Percentiles rank a stretch among this genome's conserved stretches.
Conservation (phyloP, 2,113 vertebrate genomes). For the Oncorhynchus mykiss region DNA sequence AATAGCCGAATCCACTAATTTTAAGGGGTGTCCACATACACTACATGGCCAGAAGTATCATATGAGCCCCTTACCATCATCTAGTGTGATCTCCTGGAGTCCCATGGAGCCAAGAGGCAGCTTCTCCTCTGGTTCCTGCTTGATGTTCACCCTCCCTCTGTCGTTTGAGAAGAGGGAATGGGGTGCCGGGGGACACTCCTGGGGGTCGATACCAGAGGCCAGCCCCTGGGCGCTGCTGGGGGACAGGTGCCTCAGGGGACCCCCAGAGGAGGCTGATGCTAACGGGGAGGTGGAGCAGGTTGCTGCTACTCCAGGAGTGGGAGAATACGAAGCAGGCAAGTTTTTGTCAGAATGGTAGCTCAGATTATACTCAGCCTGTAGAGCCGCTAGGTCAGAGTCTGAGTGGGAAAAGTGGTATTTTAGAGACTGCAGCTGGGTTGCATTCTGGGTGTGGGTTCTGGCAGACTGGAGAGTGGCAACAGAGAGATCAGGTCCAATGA, state of each 20-base stretch:
- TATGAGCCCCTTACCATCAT: conserved; percentile 86
- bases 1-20: no score
- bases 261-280: conserved; percentile 69
- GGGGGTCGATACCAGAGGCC: conserved; percentile 51
- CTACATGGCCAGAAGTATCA: no score
- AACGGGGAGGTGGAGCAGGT: conserved; percentile 76
- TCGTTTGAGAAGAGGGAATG: conserved; percentile 49
- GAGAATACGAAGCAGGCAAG: conserved; percentile 65
- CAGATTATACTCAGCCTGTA: conserved; percentile 19
- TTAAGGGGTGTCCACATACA: no score
- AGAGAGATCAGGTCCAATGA: conserved; percentile 56
- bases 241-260: conserved; percentile 54
- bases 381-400: conserved; percentile 5
- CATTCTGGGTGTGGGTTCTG: conserved; percentile 46
- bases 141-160: conserved; percentile 71
- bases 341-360: conserved; percentile 71
- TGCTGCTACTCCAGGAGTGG: conserved; percentile 74
- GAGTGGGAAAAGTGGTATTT: conserved; percentile 70
- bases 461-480: conserved; percentile 26
- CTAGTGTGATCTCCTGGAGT: conserved; percentile 92
- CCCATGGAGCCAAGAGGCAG: conserved; percentile 79
- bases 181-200: conserved; percentile 62
- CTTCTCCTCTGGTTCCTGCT: conserved; percentile 84
- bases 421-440: conserved; percentile 69
- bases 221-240: conserved; percentile 56